A percentile compares a stretch with the other conserved stretches of the same genome.
Evolutionary conservation across 2,888 invertebrate genomes (phyloP).

Genomic region (Eupithecia tripunctaria): DNA sequence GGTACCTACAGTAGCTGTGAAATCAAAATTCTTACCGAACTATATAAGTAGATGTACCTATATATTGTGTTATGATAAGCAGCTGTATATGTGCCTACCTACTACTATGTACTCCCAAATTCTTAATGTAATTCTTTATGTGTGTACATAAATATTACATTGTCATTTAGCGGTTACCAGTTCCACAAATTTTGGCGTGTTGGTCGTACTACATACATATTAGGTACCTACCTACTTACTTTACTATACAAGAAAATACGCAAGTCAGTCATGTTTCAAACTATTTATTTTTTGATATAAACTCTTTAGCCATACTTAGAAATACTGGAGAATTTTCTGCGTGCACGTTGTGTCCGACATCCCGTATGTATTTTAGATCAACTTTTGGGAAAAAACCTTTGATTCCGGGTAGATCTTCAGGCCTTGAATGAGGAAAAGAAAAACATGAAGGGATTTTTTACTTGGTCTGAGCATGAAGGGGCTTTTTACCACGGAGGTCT

Average conservation of each 20-base stretch:
- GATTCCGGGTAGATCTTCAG: slow-evolving; percentile 55
- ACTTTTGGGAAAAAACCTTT: slow-evolving; percentile 60
- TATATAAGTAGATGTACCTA: no score
- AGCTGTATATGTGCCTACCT: no score
- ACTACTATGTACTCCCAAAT: no score
- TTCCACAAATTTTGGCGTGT: background rate
- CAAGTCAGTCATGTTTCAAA: background rate
- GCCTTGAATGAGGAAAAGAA: slow-evolving; percentile 46
- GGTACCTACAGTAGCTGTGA: no score
- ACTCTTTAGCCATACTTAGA: slow-evolving; percentile 48
- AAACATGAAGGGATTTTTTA: background rate
- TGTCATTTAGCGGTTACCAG: background rate
- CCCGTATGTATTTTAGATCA: slow-evolving; percentile 56
- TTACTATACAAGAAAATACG: background rate
- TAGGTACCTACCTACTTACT: no score
- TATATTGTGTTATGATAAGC: no score
- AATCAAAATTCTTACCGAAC: no score
- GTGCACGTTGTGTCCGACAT: slow-evolving; percentile 70
- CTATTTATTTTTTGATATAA: slow-evolving; percentile 34
- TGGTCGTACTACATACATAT: background rate
- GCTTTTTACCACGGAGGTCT: no score
- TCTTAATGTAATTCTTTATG: no score
- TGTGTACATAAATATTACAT: no score
- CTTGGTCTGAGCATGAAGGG: no score
- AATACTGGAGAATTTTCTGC: slow-evolving; percentile 68